These are phyloP conservation scores for Theretra japonica DNA, from an alignment of 2,888 invertebrate genomes.

Conservation along the genomic window DNA sequence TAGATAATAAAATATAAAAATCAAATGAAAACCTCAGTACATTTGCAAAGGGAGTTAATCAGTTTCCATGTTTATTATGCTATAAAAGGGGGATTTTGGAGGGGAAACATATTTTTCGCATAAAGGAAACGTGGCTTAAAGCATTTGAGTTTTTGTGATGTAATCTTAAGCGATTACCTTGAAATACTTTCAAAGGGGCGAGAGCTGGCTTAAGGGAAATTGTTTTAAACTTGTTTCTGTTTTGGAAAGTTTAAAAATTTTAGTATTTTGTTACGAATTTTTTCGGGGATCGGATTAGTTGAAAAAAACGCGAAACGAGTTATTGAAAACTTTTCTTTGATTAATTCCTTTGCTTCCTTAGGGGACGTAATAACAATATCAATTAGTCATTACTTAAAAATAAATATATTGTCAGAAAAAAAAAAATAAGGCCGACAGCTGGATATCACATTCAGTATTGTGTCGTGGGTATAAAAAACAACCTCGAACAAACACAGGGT, in stretches of 20 bases:
- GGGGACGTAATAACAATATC: background rate
- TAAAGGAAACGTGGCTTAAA: slow-evolving; percentile 76
- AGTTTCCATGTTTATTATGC: slow-evolving; percentile 70
- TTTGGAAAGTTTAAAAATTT: slow-evolving; percentile 41
- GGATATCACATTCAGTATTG: too few species aligned
- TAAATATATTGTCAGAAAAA: too few species aligned
- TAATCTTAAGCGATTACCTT: slow-evolving; percentile 78
- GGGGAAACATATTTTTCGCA: slow-evolving; percentile 69
- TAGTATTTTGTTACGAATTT: slow-evolving; percentile 14
- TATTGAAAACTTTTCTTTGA: background rate
- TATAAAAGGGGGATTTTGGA: slow-evolving; percentile 47
- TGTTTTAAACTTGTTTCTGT: slow-evolving; percentile 65
- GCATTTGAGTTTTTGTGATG: slow-evolving; percentile 71
- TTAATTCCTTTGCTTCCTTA: background rate
- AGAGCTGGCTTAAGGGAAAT: slow-evolving; percentile 54
- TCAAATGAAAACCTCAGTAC: background rate
- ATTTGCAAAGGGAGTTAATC: slow-evolving; percentile 57
- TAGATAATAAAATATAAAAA: background rate
- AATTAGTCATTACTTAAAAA: too few species aligned
- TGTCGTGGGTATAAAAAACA: too few species aligned
- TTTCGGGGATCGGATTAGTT: background rate
- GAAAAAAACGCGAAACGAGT: background rate
- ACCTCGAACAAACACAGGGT: too few species aligned
- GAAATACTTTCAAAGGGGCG: slow-evolving; percentile 70
- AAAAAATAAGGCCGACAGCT: too few species aligned